Base-by-base conservation (phyloP, 92 coral and sea anemone genomes). In the Heliopora coerulea region DNA sequence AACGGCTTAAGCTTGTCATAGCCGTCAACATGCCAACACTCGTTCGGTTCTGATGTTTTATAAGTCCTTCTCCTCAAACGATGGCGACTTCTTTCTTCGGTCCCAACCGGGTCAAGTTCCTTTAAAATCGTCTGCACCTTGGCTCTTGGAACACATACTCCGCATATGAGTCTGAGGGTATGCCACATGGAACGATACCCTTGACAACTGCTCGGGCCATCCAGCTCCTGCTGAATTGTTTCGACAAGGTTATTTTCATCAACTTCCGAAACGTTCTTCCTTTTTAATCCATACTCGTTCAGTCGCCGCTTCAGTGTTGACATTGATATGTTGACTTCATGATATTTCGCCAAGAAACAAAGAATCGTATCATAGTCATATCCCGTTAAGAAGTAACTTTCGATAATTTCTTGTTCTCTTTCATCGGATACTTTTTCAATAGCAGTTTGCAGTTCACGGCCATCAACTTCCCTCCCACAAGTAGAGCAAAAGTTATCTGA, bases 131-230 rank as follows among this genome's bases (percentile, higher is more conserved):
- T 56, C 34, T 76, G 78, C 37, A 76, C 83, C 49, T 73, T 73
- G 60, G 50, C 68, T 68, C 80, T 78, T 67, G 87, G 76, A 49
- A 78, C 65, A 78, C 79, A 68, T 57, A 83, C 24, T 48, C 64
- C 83, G 61, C 70, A 78, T 61, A 67, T 61, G 57, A 83, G 67
- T 48, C 84, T 50, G 28, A 84, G 59, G 62, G 88, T 84, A 56
- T 83, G 87, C 87, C 87, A 78, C 79, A 78, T 78, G 15, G 65
- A 29, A 48, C 79, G 58, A 63, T 83, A 84, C 41, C 81, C 81
- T 31, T 68, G 62, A 41, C 62, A 60, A 49, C 59, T 42, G 66
- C 80, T 50, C 79, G 84, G 84, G 73, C 87, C 87, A 31, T 79
- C 75, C 50, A 83, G 56, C 48, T 83, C 87, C 48, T 74, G 48